Evolutionary conservation across 2,888 invertebrate genomes (phyloP), one percentile per base, ranked within the genome.

Genomic region (Leucophenga maculata): DNA sequence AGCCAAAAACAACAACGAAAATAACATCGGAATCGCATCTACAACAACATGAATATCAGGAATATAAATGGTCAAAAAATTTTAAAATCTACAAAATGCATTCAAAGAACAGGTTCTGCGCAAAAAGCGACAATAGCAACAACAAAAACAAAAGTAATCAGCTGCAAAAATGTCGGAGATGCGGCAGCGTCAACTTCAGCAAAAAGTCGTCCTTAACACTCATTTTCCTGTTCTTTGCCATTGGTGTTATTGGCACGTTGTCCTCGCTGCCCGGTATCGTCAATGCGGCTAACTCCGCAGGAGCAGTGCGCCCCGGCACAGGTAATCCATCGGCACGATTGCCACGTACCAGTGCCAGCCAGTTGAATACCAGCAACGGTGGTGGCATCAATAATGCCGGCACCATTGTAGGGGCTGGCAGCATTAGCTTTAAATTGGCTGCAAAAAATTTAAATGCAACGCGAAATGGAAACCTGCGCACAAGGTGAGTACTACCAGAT

Each of bases 341-440:
- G 72, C 91, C 92, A 66, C 89, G 92, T 74, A 90, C 92, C 76
- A 91, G 92, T 84, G 90, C 92, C 77, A 91, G 89, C 77, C 91
- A 91, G 80, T 85, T 90, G 75, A 86, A 85, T 78, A 87, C 84
- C 82, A 87, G 85, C 66, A 83, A 77, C 52, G 69, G 69, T 59
- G 72, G 78, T 72, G 72, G 74, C 70, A 70, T 74, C 26, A 39
- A 39, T 39, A 8, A 6, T 39, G 39, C 39, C 11, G 8, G 39
- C 8, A 9, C 9, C 3, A 39, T 39, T 39, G 39, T 3, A 39
- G 39, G 39, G 1, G 39, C 39, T 39, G 11, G 8, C 39, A 77
- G 75, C 60, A 71, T 77, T 72, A 82, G 78, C 80, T 83, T 85
- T 72, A 88, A 87, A 79, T 80, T 84, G 76, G 83, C 86, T 72